Conservation (phyloP, 2,888 invertebrate genomes). For the Hemicrepidius hirtus region DNA sequence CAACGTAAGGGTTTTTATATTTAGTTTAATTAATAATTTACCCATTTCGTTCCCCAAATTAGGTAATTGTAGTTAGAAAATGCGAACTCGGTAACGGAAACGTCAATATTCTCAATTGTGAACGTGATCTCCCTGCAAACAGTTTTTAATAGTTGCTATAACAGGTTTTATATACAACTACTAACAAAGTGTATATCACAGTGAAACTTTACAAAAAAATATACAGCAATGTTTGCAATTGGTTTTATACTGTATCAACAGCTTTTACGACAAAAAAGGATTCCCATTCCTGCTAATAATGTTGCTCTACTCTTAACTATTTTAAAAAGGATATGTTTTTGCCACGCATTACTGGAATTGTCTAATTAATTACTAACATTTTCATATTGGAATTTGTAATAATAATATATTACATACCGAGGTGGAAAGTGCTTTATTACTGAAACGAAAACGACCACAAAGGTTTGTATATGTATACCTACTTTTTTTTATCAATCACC, state of each 20-base stretch:
- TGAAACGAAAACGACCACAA: no score
- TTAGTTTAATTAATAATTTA: not conserved
- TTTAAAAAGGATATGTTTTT: not conserved
- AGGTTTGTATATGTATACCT: no score
- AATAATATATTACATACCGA: no score
- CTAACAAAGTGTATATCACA: conserved; percentile 48
- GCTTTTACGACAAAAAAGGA: conserved; percentile 36
- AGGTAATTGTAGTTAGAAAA: conserved; percentile 45
- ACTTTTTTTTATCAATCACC: no score
- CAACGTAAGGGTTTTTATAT: not conserved
- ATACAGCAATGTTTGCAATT: conserved; percentile 44
- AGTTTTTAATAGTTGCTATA: conserved; percentile 46
- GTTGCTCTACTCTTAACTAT: conserved; percentile 28
- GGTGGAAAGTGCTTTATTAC: no score
- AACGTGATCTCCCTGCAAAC: conserved; percentile 47
- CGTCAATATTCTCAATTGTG: conserved; percentile 38
- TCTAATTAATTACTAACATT: no score
- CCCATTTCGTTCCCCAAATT: conserved; percentile 32
- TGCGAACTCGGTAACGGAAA: conserved; percentile 37
- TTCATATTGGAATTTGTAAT: no score
- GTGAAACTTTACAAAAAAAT: conserved; percentile 45
- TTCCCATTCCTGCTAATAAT: conserved; percentile 37
- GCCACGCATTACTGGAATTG: no score
- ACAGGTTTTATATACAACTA: conserved; percentile 46
- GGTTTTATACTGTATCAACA: conserved; percentile 37